A percentile compares a stretch with the other conserved stretches of the same genome.
Conservation (phyloP, 2,113 vertebrate genomes). For the Aspiorhynchus laticeps region DNA sequence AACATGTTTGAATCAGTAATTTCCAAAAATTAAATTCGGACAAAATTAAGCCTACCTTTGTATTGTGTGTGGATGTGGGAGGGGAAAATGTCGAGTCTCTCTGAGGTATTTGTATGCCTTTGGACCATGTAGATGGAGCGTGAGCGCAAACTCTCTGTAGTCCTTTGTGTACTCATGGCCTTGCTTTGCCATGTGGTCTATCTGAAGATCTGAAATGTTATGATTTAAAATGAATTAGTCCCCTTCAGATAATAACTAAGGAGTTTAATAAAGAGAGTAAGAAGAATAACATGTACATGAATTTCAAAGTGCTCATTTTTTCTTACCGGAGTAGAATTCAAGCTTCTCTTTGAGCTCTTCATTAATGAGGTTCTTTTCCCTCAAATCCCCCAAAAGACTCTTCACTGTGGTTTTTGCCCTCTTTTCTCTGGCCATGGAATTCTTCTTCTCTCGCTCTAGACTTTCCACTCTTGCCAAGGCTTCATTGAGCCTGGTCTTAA, state of each 20-base stretch:
- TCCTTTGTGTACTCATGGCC: too few relatives aligned
- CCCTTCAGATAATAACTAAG: neutral
- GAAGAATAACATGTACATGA: constrained; percentile 15
- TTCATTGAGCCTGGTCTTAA: constrained; percentile 39
- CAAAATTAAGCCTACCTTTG: constrained; percentile 9
- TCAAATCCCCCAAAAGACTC: constrained; percentile 49
- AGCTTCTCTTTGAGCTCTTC: constrained; percentile 41
- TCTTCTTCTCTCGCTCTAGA: constrained; percentile 48
- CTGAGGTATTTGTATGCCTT: constrained; percentile 5
- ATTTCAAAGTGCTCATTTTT: constrained; percentile 34
- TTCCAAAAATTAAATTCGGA: neutral
- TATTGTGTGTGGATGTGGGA: constrained; percentile 10
- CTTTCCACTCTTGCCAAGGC: constrained; percentile 24
- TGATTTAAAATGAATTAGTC: neutral
- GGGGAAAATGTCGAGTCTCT: neutral
- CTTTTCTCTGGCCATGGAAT: constrained; percentile 52
- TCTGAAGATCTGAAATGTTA: neutral
- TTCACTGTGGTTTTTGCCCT: constrained; percentile 41
- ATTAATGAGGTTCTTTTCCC: constrained; percentile 47
- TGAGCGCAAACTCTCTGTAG: neutral
- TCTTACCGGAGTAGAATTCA: constrained; percentile 50
- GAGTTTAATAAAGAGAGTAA: neutral
- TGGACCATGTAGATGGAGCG: neutral
- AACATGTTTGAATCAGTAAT: neutral
- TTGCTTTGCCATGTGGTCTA: neutral